These are phyloP conservation scores for Esox niger DNA, from an alignment of 2,113 vertebrate genomes.

Conservation along the genomic window DNA sequence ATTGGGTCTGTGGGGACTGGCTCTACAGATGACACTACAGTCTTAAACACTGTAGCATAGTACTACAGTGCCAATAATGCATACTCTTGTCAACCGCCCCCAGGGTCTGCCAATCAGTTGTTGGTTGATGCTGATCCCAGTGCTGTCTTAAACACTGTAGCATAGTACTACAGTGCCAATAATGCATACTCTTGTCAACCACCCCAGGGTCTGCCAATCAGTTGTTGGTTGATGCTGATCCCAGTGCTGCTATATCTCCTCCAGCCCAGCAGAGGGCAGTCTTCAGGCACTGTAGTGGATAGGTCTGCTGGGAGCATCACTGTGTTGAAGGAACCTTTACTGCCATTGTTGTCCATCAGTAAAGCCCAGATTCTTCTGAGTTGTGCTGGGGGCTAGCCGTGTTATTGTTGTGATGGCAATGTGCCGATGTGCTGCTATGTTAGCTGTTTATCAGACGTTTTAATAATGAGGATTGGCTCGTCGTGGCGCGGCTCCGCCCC, in stretches of 20 bases:
- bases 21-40: neutral
- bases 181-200: neutral
- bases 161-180: neutral
- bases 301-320: neutral
- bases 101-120: neutral
- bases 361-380: slow-evolving; percentile 3
- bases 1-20: neutral
- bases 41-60: neutral
- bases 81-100: neutral
- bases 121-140: neutral
- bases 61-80: neutral
- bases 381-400: slow-evolving; percentile 28
- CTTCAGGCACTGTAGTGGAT: slow-evolving; percentile 28
- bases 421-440: slow-evolving; percentile 27
- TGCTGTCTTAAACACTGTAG: neutral
- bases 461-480: slow-evolving; percentile 35
- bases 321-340: neutral
- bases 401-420: slow-evolving; percentile 36
- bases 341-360: slow-evolving; percentile 29
- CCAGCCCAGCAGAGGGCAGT: slow-evolving; percentile 21
- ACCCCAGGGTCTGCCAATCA: neutral
- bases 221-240: neutral
- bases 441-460: slow-evolving; percentile 43
- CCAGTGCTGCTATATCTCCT: slow-evolving; percentile 26
- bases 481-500: slow-evolving; percentile 41